A percentile compares a stretch with the other conserved stretches of the same genome.
These are phyloP conservation scores for Clarias fuscus DNA, from an alignment of 2,797 vertebrate genomes.

Conservation along the genomic window DNA sequence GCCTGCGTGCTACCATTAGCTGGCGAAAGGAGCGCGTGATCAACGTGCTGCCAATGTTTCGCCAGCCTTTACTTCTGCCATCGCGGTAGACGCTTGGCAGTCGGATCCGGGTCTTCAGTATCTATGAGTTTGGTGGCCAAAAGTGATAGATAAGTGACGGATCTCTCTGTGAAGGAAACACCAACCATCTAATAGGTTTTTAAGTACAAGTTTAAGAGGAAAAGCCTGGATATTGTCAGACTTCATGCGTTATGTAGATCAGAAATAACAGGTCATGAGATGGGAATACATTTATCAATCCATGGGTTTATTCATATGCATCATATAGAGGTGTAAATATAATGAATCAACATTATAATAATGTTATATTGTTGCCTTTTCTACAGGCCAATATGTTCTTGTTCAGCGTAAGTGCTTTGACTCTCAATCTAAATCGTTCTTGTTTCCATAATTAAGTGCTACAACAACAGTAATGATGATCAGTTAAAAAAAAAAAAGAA, in stretches of 20 bases:
- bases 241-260: background rate
- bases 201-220: too few species aligned
- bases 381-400: background rate
- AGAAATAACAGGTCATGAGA: background rate
- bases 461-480: background rate
- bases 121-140: too few species aligned
- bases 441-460: background rate
- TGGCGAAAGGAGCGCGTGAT: too few species aligned
- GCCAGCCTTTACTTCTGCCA: too few species aligned
- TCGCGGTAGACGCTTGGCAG: too few species aligned
- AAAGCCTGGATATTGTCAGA: background rate
- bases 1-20: too few species aligned
- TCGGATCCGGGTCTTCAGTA: too few species aligned
- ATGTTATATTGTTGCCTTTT: too few species aligned
- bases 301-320: background rate
- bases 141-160: too few species aligned
- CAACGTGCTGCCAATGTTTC: too few species aligned
- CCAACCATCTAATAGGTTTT: background rate
- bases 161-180: too few species aligned
- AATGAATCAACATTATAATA: background rate
- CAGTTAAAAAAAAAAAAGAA: background rate
- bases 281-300: background rate
- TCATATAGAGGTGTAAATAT: background rate
- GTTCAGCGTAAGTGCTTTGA: background rate
- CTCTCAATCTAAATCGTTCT: background rate